These are phyloP conservation scores for Sialia sialis DNA, from an alignment of 2,113 vertebrate species.

Conservation along the genomic window DNA sequence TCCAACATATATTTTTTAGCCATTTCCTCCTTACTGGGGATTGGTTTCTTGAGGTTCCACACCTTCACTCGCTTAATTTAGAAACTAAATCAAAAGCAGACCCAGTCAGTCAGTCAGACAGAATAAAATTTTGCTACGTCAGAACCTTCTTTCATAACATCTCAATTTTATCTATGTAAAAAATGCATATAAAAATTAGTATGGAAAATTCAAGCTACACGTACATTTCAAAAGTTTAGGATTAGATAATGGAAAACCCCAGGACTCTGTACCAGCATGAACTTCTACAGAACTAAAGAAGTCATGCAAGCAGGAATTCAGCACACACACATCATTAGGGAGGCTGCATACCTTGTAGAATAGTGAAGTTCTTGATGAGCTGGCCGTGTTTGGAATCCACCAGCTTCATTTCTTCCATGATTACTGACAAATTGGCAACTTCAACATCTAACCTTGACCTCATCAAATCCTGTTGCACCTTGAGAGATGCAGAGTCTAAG, in stretches of 20 bases:
- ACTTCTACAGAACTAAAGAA: neutral
- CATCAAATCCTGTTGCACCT: conserved; percentile 87
- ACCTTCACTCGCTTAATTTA: conserved; percentile 34
- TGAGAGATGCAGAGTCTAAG: conserved; percentile 78
- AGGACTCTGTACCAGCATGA: neutral
- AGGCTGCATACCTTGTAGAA: conserved; percentile 84
- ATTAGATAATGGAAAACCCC: neutral
- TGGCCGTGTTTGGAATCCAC: conserved; percentile 95
- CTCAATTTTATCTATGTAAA: neutral
- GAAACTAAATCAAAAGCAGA: conserved; percentile 30
- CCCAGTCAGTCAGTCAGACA: neutral
- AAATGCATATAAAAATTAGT: neutral
- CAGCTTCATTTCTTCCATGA: conserved; percentile 98
- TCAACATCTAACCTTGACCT: conserved; percentile 87
- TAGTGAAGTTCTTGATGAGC: conserved; percentile 96
- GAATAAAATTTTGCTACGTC: conserved; percentile 41
- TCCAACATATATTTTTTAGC: conserved; percentile 21
- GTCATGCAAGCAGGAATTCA: neutral
- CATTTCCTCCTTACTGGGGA: conserved; percentile 27
- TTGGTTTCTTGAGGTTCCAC: conserved; percentile 31
- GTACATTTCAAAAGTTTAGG: neutral
- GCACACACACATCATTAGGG: neutral
- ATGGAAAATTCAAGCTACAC: neutral
- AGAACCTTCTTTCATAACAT: neutral
- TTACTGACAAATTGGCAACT: conserved; percentile 87